These are phyloP conservation scores for Volucella inflata DNA, from an alignment of 2,888 invertebrate species.

Conservation along the genomic window DNA sequence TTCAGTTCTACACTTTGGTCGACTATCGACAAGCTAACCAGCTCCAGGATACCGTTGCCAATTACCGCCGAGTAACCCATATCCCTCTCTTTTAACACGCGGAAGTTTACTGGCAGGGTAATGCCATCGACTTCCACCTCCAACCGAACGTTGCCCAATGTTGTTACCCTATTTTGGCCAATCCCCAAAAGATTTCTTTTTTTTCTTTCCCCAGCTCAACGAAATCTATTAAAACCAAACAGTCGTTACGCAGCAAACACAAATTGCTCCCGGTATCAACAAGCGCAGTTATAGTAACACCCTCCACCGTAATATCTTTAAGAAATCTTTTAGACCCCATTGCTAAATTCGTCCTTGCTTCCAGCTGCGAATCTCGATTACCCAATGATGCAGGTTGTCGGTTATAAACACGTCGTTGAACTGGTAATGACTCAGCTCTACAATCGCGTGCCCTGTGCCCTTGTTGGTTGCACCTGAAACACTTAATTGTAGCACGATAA, in stretches of 20 bases:
- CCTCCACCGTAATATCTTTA: slow-evolving; percentile 7
- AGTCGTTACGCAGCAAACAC: slow-evolving; percentile 8
- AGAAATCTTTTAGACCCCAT: slow-evolving; percentile 12
- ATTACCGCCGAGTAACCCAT: slow-evolving; percentile 9
- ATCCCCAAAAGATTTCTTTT: slow-evolving; percentile 18
- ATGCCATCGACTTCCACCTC: background rate
- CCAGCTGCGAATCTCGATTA: background rate
- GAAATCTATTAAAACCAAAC: background rate
- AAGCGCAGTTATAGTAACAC: slow-evolving; percentile 11
- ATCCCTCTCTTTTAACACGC: slow-evolving; percentile 17
- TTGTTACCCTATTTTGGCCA: slow-evolving; percentile 7
- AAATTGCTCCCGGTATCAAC: slow-evolving; percentile 40
- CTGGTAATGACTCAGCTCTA: background rate
- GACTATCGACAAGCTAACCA: too few species aligned
- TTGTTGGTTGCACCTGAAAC: slow-evolving; percentile 18
- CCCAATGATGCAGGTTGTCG: slow-evolving; percentile 14
- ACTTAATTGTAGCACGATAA: background rate
- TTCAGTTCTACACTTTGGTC: background rate
- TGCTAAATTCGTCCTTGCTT: background rate
- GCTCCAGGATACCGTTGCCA: too few species aligned
- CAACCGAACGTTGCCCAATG: background rate
- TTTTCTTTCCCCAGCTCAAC: background rate
- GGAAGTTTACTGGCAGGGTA: slow-evolving; percentile 10
- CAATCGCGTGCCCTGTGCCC: slow-evolving; percentile 37
- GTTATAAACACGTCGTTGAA: background rate